These are phyloP conservation scores for Notodonta ziczac DNA, from an alignment of 2,888 invertebrate species.

Conservation along the genomic window DNA sequence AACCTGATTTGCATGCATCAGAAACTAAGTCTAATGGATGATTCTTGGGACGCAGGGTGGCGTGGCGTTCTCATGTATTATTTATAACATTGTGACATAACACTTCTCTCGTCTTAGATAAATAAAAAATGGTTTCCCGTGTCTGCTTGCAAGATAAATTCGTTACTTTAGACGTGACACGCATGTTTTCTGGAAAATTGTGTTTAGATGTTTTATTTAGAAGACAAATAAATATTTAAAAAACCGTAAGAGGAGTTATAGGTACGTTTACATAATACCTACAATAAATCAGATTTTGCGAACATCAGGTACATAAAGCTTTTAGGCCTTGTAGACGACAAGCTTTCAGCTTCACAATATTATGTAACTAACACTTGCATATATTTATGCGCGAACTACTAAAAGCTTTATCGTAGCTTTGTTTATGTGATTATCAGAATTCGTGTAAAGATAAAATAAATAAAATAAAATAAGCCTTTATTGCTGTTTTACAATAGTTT, in stretches of 20 bases:
- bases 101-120: slow-evolving; percentile 6
- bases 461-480: too few relatives aligned
- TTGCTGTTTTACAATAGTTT: too few relatives aligned
- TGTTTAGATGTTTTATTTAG: background rate
- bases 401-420: background rate
- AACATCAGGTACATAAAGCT: background rate
- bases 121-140: slow-evolving; percentile 4
- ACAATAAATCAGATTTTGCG: background rate
- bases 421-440: background rate
- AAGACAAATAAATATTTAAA: background rate
- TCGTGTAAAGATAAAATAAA: too few relatives aligned
- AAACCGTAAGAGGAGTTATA: background rate
- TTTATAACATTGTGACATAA: slow-evolving; percentile 13
- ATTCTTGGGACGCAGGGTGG: slow-evolving; percentile 21
- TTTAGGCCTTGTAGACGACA: background rate
- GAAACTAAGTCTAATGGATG: slow-evolving; percentile 32
- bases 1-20: slow-evolving; percentile 53
- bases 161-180: slow-evolving; percentile 6
- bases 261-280: background rate
- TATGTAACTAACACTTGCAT: background rate
- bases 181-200: slow-evolving; percentile 8
- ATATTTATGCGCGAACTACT: background rate
- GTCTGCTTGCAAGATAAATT: slow-evolving; percentile 2
- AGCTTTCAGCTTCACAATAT: background rate
- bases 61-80: slow-evolving; percentile 11